phyloP scores from a whole-genome alignment of 2,888 invertebrate genomes.

The Strigamia transsilvanica region DNA sequence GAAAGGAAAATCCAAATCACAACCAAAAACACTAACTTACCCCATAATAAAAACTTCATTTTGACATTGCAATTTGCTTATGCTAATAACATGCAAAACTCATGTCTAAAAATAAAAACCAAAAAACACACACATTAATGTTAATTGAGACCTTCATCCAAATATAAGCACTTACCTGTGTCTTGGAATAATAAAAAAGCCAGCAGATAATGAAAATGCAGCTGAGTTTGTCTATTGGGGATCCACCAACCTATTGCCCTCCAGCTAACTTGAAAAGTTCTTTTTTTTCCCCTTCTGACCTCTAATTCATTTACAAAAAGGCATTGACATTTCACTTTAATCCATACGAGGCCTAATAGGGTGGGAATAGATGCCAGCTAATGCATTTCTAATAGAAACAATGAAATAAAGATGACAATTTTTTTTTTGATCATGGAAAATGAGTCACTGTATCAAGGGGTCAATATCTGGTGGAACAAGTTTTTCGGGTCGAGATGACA shows the following conservation, averaged over 20 bases:
- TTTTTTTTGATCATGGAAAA: neutral
- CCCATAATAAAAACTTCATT: conserved; percentile 6
- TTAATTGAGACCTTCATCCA: neutral
- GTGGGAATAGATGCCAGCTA: neutral
- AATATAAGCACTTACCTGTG: neutral
- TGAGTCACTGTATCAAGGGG: neutral
- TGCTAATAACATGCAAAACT: neutral
- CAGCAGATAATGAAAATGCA: neutral
- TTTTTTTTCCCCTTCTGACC: conserved; percentile 6
- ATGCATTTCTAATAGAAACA: neutral
- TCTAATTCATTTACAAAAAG: conserved; percentile 24
- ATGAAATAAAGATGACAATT: neutral
- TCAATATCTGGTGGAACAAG: conserved; percentile 25
- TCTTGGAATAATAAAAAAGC: neutral
- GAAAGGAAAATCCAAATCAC: neutral
- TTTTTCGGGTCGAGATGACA: neutral
- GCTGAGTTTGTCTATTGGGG: conserved; percentile 14
- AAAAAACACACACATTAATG: neutral
- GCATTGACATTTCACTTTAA: conserved; percentile 1
- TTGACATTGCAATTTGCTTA: neutral
- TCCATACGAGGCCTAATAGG: neutral
- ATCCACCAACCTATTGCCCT: conserved; percentile 25
- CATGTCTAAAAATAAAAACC: neutral
- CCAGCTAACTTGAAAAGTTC: conserved; percentile 13
- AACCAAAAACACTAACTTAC: neutral